These are phyloP conservation scores for Eudemis profundana DNA, from an alignment of 2,888 invertebrate species.

Conservation along the genomic window DNA sequence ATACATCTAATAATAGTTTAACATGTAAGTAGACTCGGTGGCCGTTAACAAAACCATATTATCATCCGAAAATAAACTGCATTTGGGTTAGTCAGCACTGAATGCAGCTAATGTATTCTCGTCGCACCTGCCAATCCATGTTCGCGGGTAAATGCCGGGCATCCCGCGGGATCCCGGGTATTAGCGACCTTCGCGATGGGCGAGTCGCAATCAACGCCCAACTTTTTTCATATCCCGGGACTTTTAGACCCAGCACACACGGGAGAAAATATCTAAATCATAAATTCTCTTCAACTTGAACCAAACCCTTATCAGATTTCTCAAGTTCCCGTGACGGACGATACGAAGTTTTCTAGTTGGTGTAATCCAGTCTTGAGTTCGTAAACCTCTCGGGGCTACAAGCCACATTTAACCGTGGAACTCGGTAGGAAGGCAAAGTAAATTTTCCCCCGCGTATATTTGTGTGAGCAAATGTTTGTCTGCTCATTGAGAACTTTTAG, in stretches of 20 bases:
- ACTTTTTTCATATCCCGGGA: constrained; percentile 38
- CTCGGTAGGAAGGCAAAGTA: constrained; percentile 37
- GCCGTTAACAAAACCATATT: neutral
- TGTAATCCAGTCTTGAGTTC: constrained; percentile 43
- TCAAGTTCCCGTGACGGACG: constrained; percentile 40
- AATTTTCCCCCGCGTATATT: constrained; percentile 34
- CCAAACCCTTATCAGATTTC: constrained; percentile 39
- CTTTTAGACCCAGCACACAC: constrained; percentile 17
- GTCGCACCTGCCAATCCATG: constrained; percentile 4
- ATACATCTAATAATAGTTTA: no score
- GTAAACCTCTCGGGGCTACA: constrained; percentile 42
- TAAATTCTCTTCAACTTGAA: constrained; percentile 30
- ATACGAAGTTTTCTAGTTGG: constrained; percentile 43
- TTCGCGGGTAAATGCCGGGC: neutral
- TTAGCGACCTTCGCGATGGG: neutral
- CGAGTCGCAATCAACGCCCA: constrained; percentile 21
- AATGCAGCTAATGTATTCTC: neutral
- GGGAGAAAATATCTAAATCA: constrained; percentile 36
- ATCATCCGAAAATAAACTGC: neutral
- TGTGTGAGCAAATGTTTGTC: constrained; percentile 22
- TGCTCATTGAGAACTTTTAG: constrained; percentile 27
- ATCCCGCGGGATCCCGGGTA: constrained; percentile 15
- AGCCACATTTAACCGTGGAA: constrained; percentile 35
- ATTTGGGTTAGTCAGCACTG: neutral
- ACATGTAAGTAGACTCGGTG: no score